Evolutionary conservation across 2,888 invertebrate genomes (phyloP).

Genomic region (Pachycephus smyrnensis): DNA sequence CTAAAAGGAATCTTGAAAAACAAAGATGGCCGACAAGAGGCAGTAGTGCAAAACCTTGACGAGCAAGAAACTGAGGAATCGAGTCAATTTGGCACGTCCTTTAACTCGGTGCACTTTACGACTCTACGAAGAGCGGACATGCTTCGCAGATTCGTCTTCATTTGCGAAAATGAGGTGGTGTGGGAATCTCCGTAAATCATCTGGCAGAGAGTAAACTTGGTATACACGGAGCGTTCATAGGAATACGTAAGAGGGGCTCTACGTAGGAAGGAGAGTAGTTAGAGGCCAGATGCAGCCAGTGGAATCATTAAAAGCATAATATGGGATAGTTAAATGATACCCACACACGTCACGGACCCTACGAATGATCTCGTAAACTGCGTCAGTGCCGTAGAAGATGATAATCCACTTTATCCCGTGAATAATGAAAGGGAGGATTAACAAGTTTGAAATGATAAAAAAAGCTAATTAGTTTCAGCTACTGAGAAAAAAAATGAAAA

Average conservation of each 20-base stretch:
- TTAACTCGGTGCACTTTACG: not conserved
- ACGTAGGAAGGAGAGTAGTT: not conserved
- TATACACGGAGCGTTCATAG: not conserved
- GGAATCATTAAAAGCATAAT: slow-evolving; percentile 34
- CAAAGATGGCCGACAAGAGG: not conserved
- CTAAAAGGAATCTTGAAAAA: not conserved
- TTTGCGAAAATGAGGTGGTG: not conserved
- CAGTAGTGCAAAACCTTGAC: not conserved
- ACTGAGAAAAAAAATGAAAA: not conserved
- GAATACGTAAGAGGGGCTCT: not conserved
- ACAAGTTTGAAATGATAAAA: too few relatives aligned
- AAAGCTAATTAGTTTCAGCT: not conserved
- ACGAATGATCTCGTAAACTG: not conserved
- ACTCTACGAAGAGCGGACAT: not conserved
- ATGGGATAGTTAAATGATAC: slow-evolving; percentile 32
- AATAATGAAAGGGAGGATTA: too few relatives aligned
- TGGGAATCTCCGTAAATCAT: not conserved
- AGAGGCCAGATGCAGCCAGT: not conserved
- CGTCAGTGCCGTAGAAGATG: not conserved
- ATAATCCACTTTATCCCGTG: not conserved
- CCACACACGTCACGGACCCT: not conserved
- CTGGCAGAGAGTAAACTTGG: not conserved
- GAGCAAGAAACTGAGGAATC: not conserved
- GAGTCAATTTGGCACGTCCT: not conserved
- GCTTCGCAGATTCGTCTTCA: not conserved